Evolutionary conservation across 2,888 invertebrate species (phyloP), one percentile per base, ranked within the genome.

Genomic region (Tenthredo amoena): DNA sequence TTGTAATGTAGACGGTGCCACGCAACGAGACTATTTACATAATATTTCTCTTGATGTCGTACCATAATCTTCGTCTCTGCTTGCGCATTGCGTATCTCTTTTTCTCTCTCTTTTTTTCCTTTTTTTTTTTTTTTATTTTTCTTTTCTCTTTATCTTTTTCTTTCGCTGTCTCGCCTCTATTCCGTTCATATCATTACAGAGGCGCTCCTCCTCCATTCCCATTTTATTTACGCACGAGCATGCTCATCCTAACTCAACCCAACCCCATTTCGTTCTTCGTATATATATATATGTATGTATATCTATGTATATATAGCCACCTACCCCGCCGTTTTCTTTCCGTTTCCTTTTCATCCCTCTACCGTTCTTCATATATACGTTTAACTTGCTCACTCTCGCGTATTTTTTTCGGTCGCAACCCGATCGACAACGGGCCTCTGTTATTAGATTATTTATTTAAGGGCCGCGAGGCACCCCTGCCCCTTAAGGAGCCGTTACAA

Each of bases 381-480:
- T 74, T 43, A 43, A 74, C 74, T 74, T 74, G 21, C 43, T 74
- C 40, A 43, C 74, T 74, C 74, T 74, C 43, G 74, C 21, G 40
- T 74, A 74, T 43, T 74, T 43, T 34, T 74, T 71, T 26, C 3
- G 5, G 74, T 74, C 74, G 12, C 74, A 74, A 21, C 18, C 74
- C 40, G 40, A 43, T n/a, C 12, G 74, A 74, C 43, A 43, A 74
- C 74, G 43, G 43, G 43, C 43, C 21, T 7, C 37, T 74, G 21
- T 74, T 74, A 74, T 74, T 74, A 74, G 74, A 74, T 74, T 74
- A 74, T 74, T 74, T 74, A 74, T 74, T 74, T 74, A 74, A 74
- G 43, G 74, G 74, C 43, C 43, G n/a, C 18, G 26, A 74, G 40
- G 18, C 43, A 43, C 21, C 43, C 74, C 74, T 43, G 26, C 5